Evolutionary conservation across 2,113 vertebrate genomes (phyloP).

Genomic region (Festucalex cinctus): DNA sequence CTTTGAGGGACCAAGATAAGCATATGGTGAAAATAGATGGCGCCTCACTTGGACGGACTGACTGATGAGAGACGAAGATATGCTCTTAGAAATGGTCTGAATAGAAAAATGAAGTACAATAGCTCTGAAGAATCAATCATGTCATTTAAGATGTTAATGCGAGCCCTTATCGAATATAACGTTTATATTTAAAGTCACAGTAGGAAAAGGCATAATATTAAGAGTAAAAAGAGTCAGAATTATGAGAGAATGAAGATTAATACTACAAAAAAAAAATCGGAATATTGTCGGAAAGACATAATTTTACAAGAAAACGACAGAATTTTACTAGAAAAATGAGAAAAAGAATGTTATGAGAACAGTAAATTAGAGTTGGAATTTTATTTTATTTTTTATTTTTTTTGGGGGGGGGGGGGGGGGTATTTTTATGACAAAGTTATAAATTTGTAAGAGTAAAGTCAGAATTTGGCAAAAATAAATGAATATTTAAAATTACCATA

Average conservation of each 20-base stretch:
- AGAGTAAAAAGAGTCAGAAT: slow-evolving; percentile 12
- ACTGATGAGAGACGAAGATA: slow-evolving; percentile 55
- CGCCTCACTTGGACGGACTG: slow-evolving; percentile 35
- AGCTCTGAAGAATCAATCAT: slow-evolving; percentile 33
- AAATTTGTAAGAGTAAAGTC: too few relatives aligned
- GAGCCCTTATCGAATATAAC: slow-evolving; percentile 16
- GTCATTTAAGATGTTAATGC: slow-evolving; percentile 20
- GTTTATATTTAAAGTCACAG: not conserved
- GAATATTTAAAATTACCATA: too few relatives aligned
- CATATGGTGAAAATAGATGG: slow-evolving; percentile 68
- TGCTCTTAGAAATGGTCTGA: slow-evolving; percentile 36
- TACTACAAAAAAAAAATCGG: too few relatives aligned
- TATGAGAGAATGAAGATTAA: not conserved
- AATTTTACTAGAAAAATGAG: too few relatives aligned
- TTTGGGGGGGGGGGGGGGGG: too few relatives aligned
- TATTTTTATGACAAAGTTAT: too few relatives aligned
- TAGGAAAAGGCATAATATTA: slow-evolving; percentile 8
- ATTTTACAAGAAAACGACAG: too few relatives aligned
- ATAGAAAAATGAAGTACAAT: slow-evolving; percentile 51
- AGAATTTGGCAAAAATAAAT: too few relatives aligned
- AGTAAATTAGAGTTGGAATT: too few relatives aligned
- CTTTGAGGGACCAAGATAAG: slow-evolving; percentile 68
- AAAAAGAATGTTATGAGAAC: too few relatives aligned
- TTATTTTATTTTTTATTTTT: too few relatives aligned
- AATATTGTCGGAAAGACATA: too few relatives aligned